phyloP scores from a whole-genome alignment of 30 jellyfish, hydroid and myxozoan genomes.

The Nemopilema nomurai region DNA sequence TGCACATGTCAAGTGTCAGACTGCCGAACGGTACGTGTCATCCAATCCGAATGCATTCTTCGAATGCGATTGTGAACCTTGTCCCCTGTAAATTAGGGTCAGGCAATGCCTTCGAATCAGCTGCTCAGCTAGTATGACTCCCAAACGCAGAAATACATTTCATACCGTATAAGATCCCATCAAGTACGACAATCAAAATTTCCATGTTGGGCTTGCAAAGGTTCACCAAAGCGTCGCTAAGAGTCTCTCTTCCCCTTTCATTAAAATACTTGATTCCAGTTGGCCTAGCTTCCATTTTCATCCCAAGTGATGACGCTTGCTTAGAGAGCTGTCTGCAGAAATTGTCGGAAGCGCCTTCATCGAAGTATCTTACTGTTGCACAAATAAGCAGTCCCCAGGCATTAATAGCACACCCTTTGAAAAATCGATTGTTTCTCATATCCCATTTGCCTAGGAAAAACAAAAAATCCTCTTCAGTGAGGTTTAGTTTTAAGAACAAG shows the following conservation, averaged over 20 bases:
- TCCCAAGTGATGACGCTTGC: not conserved
- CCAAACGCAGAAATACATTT: not conserved
- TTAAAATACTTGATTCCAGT: not conserved
- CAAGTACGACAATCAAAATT: conserved; percentile 5
- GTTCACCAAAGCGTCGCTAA: not conserved
- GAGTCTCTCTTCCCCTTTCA: not conserved
- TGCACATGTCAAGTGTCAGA: too few relatives aligned
- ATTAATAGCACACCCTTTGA: conserved; percentile 28
- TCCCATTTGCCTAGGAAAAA: conserved; percentile 57
- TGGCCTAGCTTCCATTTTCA: conserved; percentile 14
- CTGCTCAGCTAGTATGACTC: too few relatives aligned
- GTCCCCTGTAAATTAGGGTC: too few relatives aligned
- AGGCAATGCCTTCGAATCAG: too few relatives aligned
- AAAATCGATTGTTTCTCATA: conserved; percentile 25
- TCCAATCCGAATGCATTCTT: too few relatives aligned
- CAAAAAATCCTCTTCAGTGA: not conserved
- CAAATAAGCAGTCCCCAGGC: conserved; percentile 38
- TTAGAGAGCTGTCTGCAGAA: conserved; percentile 12
- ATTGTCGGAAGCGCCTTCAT: not conserved
- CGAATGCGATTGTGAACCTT: too few relatives aligned
- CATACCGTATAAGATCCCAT: conserved; percentile 36
- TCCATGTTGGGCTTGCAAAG: not conserved
- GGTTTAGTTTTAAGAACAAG: too few relatives aligned
- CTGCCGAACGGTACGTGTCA: too few relatives aligned
- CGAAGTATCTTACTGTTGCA: not conserved